A percentile compares a stretch with the other conserved stretches of the same genome.
Evolutionary conservation across 2,797 vertebrate genomes (phyloP).

Genomic region (Anguilla obscura): DNA sequence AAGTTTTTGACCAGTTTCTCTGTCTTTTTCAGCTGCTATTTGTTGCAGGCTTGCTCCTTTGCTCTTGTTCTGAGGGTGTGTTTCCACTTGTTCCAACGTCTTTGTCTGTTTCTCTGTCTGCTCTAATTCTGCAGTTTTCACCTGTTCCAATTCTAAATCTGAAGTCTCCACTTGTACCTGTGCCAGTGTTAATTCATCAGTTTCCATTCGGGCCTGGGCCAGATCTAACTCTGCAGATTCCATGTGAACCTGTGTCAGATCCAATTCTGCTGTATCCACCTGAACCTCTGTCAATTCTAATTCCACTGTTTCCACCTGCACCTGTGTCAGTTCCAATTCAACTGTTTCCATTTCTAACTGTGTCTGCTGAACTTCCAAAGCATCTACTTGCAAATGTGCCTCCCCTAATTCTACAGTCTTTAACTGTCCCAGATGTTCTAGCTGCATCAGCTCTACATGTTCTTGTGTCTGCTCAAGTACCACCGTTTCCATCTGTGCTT

Average conservation of each 20-base stretch:
- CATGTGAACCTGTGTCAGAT: constrained; percentile 41
- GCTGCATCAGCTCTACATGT: constrained; percentile 28
- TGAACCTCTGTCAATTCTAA: constrained; percentile 27
- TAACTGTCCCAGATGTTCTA: constrained; percentile 59
- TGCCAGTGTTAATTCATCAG: constrained; percentile 28
- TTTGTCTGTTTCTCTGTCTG: constrained; percentile 43
- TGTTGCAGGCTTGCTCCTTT: neutral
- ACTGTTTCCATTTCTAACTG: constrained; percentile 54
- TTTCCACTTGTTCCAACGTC: constrained; percentile 40
- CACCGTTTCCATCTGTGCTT: constrained; percentile 31
- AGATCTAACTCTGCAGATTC: constrained; percentile 21
- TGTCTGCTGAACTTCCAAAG: constrained; percentile 60
- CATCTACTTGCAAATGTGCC: constrained; percentile 61
- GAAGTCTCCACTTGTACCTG: constrained; percentile 46
- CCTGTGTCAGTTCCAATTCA: constrained; percentile 61
- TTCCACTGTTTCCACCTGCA: constrained; percentile 1
- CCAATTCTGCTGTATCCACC: constrained; percentile 47
- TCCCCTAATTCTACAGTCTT: constrained; percentile 41
- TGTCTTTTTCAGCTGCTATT: neutral
- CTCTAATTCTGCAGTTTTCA: constrained; percentile 53
- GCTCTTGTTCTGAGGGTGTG: neutral
- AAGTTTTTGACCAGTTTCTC: neutral
- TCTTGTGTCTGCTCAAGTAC: neutral
- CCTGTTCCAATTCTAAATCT: constrained; percentile 54
- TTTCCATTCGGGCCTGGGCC: constrained; percentile 23